Base-by-base conservation (phyloP, 1,140 invertebrate species). In the Plectus sambesii region DNA sequence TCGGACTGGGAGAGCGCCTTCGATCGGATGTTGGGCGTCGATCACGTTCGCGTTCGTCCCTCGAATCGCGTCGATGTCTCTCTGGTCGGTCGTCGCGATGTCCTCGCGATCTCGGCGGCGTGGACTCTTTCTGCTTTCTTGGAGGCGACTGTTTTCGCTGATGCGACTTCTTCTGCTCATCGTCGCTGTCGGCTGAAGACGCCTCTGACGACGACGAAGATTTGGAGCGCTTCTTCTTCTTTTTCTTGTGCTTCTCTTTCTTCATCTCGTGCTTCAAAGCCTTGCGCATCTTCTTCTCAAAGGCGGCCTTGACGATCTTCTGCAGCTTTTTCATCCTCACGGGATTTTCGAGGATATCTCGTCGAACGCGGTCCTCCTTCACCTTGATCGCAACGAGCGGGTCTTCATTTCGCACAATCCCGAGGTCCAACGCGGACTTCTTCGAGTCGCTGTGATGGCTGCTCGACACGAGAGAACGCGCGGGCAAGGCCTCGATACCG, bases 331-430 rank as follows among this genome's bases (percentile, higher is more conserved):
- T 19, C 44, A 51, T 60, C 2, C 60, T 30, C 26, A 54, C 9
- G 0, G 57, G 57, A 53, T 59, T 59, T 5, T 59, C 39, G 9
- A 59, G 22, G n/a, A 59, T 26, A 29, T 44, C 53, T 38, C 49
- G 48, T 9, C 30, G 20, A n/a, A n/a, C 49, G 36, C 22, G 56
- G 55, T 33, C 52, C 57, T 52, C 61, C 54, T 56, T 4, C 9
- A 59, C 59, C 27, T 61, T 60, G 15, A 59, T 15, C 0, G 57
- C 57, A 26, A 60, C 59, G 24, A 59, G 29, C 0, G 57, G 57
- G 43, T 59, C 57, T 29, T 59, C 57, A 12, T 29, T 61, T 22
- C 59, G 47, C 22, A 59, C 55, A 42, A 55, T 41, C 9, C 24
- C 38, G 12, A 58, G 38, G 5, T 53, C 40, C 19, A 61, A 35